Evolutionary conservation across 2,113 vertebrate genomes (phyloP).

Genomic region (Dasyprocta punctata): DNA sequence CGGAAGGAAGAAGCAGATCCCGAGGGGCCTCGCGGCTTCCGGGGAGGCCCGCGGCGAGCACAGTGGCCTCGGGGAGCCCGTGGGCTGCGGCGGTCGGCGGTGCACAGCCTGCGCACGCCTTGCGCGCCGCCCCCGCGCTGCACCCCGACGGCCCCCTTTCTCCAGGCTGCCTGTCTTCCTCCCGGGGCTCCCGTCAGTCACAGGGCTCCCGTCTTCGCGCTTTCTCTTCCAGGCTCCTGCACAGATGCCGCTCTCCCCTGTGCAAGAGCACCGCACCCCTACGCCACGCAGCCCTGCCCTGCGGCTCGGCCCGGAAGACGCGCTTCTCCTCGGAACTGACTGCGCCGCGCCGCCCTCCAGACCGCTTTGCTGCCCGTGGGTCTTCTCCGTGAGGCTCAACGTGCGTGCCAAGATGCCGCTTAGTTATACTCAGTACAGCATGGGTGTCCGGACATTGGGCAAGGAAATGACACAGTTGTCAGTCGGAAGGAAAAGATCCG

Average conservation of each 20-base stretch:
- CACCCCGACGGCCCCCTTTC: not conserved
- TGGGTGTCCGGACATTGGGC: not conserved
- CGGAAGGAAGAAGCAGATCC: not conserved
- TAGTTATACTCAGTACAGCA: not conserved
- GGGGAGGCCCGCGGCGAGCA: no score
- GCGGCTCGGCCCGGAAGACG: rapidly evolving
- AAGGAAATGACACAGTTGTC: not conserved
- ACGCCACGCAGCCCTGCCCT: not conserved
- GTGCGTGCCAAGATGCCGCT: not conserved
- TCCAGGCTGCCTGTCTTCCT: not conserved
- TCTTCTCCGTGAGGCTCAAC: not conserved
- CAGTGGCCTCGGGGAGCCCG: no score
- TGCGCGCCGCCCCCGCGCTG: not conserved
- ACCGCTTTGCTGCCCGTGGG: not conserved
- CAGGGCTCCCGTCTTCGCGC: not conserved
- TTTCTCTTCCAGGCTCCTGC: not conserved
- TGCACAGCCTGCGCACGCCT: not conserved
- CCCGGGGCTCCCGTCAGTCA: not conserved
- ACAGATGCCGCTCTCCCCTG: not conserved
- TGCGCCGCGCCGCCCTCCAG: not conserved
- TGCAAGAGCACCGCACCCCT: not conserved
- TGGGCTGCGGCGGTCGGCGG: not conserved
- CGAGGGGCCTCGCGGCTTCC: not conserved
- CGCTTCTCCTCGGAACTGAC: not conserved
- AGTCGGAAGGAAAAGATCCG: not conserved